phyloP scores from a whole-genome alignment of 2,797 vertebrate species.

The Caiman crocodilus region DNA sequence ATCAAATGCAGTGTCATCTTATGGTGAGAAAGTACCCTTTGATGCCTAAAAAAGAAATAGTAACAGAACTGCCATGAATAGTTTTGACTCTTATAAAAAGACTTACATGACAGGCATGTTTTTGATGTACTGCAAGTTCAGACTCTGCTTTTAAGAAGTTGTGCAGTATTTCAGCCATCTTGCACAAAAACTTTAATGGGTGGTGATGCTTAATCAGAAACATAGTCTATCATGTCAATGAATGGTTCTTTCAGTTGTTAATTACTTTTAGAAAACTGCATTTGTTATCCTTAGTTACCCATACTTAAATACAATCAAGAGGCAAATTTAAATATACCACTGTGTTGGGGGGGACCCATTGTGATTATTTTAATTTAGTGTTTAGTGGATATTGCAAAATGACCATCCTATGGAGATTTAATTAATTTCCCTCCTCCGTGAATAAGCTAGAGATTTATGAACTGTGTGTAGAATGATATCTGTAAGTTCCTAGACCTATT shows the following conservation, averaged over 20 bases:
- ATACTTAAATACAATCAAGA: not conserved
- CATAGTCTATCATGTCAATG: slow-evolving; percentile 33
- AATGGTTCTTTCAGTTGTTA: slow-evolving; percentile 47
- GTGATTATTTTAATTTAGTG: not conserved
- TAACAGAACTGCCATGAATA: slow-evolving; percentile 7
- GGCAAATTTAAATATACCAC: not conserved
- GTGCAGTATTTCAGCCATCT: slow-evolving; percentile 2
- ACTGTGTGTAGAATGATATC: not conserved
- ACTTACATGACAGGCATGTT: slow-evolving; percentile 42
- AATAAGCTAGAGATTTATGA: not conserved
- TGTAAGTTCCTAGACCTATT: not conserved
- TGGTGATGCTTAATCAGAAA: slow-evolving; percentile 47
- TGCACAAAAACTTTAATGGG: slow-evolving; percentile 42
- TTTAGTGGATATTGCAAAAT: not conserved
- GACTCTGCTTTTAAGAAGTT: slow-evolving; percentile 52
- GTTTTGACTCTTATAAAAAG: slow-evolving; percentile 68
- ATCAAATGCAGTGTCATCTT: not conserved
- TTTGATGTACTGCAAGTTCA: slow-evolving; percentile 72
- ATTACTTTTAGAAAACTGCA: slow-evolving; percentile 37
- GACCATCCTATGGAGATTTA: not conserved
- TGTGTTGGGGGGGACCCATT: not conserved
- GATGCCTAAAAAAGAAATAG: slow-evolving; percentile 74
- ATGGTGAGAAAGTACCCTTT: slow-evolving; percentile 60
- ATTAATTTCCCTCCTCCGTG: not conserved
- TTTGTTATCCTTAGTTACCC: not conserved